phyloP scores from a whole-genome alignment of 2,113 vertebrate genomes.

The Smithornis capensis region DNA sequence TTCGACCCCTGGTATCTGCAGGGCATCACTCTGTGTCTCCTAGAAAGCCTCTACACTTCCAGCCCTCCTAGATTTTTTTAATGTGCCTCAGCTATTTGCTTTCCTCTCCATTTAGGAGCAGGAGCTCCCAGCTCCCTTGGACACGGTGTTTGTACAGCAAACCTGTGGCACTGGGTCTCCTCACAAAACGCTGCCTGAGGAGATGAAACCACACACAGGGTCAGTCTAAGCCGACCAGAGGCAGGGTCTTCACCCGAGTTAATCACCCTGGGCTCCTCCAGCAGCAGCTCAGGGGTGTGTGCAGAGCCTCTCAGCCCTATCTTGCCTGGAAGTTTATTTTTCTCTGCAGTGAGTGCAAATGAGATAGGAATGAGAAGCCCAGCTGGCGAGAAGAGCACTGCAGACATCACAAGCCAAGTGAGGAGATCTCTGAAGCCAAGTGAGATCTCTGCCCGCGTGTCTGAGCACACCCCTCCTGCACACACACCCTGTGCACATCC shows the following conservation, averaged over 20 bases:
- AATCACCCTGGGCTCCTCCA: not conserved
- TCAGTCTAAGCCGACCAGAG: not conserved
- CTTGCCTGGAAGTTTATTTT: not conserved
- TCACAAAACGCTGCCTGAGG: not conserved
- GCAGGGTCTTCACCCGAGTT: not conserved
- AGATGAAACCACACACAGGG: not conserved
- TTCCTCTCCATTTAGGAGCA: not conserved
- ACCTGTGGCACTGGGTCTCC: not conserved
- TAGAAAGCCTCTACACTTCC: not conserved
- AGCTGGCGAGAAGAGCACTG: not conserved
- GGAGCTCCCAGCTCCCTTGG: not conserved
- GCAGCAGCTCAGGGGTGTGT: not conserved
- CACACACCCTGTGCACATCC: not conserved
- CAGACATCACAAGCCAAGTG: not conserved
- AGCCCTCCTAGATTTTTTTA: not conserved
- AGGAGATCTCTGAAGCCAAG: not conserved
- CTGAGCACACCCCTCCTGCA: not conserved
- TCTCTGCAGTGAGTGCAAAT: not conserved
- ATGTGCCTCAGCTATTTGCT: not conserved
- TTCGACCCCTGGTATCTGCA: not conserved
- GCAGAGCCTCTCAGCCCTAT: not conserved
- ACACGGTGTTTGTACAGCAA: not conserved
- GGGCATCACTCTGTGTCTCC: not conserved
- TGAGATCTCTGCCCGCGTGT: not conserved
- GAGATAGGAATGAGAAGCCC: not conserved